A percentile compares a stretch with the other conserved stretches of the same genome.
Evolutionary conservation across 1,140 invertebrate species (phyloP).

Genomic region (Anagrus nilaparvatae): DNA sequence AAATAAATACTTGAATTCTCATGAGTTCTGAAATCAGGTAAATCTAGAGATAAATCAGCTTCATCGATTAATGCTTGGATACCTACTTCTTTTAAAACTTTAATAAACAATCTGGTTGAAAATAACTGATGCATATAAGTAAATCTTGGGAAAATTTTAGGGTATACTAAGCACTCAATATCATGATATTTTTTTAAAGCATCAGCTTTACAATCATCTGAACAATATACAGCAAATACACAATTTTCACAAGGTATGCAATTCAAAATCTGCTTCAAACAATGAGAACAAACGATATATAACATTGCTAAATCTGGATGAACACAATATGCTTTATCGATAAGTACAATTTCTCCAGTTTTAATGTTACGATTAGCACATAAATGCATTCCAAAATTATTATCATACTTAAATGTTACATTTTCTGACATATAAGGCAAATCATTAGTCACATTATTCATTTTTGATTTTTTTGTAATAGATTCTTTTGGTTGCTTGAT

Average conservation of each 20-base stretch:
- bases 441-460: too few relatives aligned
- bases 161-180: too few relatives aligned
- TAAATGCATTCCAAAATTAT: conserved; percentile 4
- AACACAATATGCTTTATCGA: conserved; percentile 1
- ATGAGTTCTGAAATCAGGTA: too few relatives aligned
- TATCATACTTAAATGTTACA: neutral
- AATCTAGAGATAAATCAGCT: too few relatives aligned
- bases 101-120: too few relatives aligned
- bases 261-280: neutral
- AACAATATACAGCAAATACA: conserved; percentile 3
- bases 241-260: conserved; percentile 2
- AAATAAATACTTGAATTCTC: too few relatives aligned
- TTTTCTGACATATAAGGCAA: neutral
- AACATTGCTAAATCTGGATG: neutral
- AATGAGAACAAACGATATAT: conserved; percentile 4
- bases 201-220: neutral
- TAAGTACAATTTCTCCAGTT: neutral
- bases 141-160: too few relatives aligned
- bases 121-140: too few relatives aligned
- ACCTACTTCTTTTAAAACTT: too few relatives aligned
- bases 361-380: neutral
- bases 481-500: too few relatives aligned
- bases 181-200: conserved; percentile 4
- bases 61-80: too few relatives aligned
- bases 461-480: too few relatives aligned